Base-by-base conservation (phyloP, 2,113 vertebrate species). In the Sinocyclocheilus grahami region DNA sequence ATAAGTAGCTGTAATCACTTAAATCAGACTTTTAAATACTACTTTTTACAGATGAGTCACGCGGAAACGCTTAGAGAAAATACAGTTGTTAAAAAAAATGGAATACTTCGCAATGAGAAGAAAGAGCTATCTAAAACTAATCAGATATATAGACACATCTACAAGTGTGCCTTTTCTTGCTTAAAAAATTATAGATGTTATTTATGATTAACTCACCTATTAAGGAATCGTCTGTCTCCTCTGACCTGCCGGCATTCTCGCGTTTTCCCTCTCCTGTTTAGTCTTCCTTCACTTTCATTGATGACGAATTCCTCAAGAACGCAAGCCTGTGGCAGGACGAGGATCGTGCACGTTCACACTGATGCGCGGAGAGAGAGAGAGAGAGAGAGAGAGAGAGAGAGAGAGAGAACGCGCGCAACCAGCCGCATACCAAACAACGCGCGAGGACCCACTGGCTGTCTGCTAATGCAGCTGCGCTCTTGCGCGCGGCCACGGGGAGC, bases 271-370 rank as follows among this genome's bases (percentile, higher is more conserved):
- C 37, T 74, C 7, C 51, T 22, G 16, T 69, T 67, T 74, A 24
- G 20, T 51, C 74, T 37, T 42, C 76, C 27, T 86, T 67, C 69
- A 63, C 39, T 63, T 74, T 48, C 53, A 60, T 63, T 77, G 46
- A 67, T 82, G 55, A 77, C 86, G 80, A 82, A 87, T 87, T 87
- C 86, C 80, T 82, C 60, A 48, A 87, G 72, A 83, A 65, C 71
- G 78, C 48, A 22, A 75, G 85, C 53, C 53, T 16, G 69, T 72
- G 53, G 33, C 78, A 55, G 69, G 85, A 81, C 39, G 71, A 82
- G 71, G 33, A 27, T 55, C 58, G 71, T 8, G 71, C 71, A 42
- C 82, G 60, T 74, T 55, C 82, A 74, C 22, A 58, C 51, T 60
- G 18, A 72, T 46, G 78, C n/a, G 33, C 53, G 14, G 75, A 53